phyloP scores from a whole-genome alignment of 2,888 invertebrate species.

The Drosophila picticornis region DNA sequence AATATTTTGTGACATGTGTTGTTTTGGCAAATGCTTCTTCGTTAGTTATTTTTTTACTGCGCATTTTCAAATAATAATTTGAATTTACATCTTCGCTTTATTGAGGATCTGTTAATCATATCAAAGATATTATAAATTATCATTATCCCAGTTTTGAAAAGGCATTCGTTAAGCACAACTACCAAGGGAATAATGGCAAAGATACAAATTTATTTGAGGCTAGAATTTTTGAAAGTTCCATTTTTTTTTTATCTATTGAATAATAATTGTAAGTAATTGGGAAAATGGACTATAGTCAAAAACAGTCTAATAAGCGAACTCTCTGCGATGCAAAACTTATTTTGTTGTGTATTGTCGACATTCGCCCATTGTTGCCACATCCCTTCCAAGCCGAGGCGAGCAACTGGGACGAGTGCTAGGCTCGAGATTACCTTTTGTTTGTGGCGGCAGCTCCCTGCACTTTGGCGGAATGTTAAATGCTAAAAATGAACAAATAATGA shows the following conservation, averaged over 20 bases:
- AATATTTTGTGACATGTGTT: not conserved
- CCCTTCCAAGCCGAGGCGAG: slow-evolving; percentile 2
- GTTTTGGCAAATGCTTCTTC: not conserved
- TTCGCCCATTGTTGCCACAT: slow-evolving; percentile 27
- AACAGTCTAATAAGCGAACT: no score
- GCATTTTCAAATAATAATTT: not conserved
- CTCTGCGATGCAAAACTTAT: not conserved
- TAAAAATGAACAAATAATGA: slow-evolving; percentile 84
- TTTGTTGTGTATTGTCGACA: slow-evolving; percentile 2
- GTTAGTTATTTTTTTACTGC: not conserved
- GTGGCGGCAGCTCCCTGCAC: slow-evolving; percentile 37
- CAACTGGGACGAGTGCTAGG: slow-evolving; percentile 35
- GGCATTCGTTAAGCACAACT: not conserved
- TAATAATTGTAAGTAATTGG: not conserved
- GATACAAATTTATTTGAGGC: not conserved
- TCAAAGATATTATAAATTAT: not conserved
- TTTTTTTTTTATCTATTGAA: not conserved
- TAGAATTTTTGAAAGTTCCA: not conserved
- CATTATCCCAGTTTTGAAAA: not conserved
- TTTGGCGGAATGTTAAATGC: slow-evolving; percentile 83
- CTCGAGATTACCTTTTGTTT: slow-evolving; percentile 32
- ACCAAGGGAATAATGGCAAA: not conserved
- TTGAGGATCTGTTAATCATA: not conserved
- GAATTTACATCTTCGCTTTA: not conserved
- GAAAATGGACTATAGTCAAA: not conserved